Base-by-base conservation (phyloP, 2,797 vertebrate genomes). In the Macroramphosus scolopax region DNA sequence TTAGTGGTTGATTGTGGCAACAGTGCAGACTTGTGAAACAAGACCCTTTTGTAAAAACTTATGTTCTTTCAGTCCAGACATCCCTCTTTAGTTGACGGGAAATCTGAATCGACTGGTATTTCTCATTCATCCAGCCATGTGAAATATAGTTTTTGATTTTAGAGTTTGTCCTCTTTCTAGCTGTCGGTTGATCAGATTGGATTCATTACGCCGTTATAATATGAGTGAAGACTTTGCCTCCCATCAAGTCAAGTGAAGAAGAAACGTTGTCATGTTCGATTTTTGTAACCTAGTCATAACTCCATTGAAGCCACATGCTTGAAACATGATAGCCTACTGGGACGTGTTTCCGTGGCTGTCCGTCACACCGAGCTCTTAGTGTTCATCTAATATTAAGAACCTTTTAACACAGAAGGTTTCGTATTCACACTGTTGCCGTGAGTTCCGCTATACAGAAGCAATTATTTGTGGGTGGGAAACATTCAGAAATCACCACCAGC, bases 301-400 rank as follows among this genome's bases (percentile, higher is more conserved):
- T 61, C 51, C 55, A 53, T 69, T 56, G 34, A 61, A 63, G 72
- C 79, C 77, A 61, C 76, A 77, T 28, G 64, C 80, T 77, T 82
- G 79, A 80, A 80, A 76, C 53, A 20, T 35, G 68, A 77, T 70
- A 51, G 61, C n/a, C n/a, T n/a, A n/a, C n/a, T n/a, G 59, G 62
- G 68, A 74, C 61, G 61, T 72, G 70, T 76, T 66, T 63, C 64
- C 63, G 73, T 75, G 70, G 79, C 74, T 73, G 69, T 77, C 58
- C 68, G 67, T 81, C 80, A 58, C 78, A 68, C 71, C 49, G 17
- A 75, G 72, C 72, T 80, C 77, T 82, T 84, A 80, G 78, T 84
- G 75, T 63, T 79, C 80, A 68, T 86, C 70, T 76, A 76, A 80
- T 75, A 72, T 83, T 77, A 77, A 74, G 73, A 71, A 80, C 82